phyloP scores from a whole-genome alignment of 2,113 vertebrate genomes.

The Chinchilla lanigera region DNA sequence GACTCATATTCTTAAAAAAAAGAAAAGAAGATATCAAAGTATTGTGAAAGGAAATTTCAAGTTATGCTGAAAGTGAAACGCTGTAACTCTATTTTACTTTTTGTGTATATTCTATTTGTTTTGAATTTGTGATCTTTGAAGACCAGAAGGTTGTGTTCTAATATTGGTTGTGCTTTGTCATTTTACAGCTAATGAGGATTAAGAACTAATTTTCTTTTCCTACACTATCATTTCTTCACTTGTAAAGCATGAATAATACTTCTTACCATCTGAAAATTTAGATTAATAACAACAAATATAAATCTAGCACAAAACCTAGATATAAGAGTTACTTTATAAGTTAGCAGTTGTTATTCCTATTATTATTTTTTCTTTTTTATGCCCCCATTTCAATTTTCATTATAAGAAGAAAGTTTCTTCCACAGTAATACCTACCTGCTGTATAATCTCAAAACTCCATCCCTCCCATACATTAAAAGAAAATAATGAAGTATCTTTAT shows the following conservation, averaged over 20 bases:
- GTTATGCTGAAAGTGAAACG: neutral
- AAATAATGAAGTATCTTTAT: neutral
- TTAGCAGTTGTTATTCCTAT: neutral
- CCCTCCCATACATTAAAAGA: neutral
- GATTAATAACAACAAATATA: neutral
- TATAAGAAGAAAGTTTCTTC: neutral
- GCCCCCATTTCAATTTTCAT: neutral
- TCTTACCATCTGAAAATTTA: neutral
- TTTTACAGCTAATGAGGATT: neutral
- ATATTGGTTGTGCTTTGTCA: neutral
- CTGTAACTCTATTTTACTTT: neutral
- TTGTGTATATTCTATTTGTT: neutral
- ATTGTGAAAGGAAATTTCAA: neutral
- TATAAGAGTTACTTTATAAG: neutral
- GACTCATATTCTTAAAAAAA: neutral
- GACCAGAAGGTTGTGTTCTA: neutral
- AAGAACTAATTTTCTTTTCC: neutral
- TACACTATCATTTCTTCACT: conserved; percentile 25
- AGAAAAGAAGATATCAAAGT: neutral
- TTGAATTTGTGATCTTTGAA: conserved; percentile 19
- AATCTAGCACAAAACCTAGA: neutral
- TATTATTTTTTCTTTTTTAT: neutral
- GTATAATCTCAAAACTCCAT: neutral
- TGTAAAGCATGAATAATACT: neutral
- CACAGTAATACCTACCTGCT: neutral